phyloP scores from a whole-genome alignment of 1,140 invertebrate species.

The Heterodera schachtii region DNA sequence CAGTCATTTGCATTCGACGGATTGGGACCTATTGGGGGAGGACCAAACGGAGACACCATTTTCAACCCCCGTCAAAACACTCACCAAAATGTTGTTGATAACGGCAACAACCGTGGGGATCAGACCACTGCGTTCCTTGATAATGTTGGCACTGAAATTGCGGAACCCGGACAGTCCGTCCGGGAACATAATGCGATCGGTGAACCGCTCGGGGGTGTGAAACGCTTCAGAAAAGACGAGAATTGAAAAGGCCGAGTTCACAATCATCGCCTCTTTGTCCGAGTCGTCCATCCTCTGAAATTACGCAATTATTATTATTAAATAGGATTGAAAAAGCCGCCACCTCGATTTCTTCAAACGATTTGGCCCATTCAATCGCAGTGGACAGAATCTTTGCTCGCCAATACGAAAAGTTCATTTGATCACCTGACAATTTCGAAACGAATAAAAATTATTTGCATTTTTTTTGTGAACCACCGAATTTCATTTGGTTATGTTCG shows the following conservation, averaged over 20 bases:
- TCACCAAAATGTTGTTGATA: constrained; percentile 63
- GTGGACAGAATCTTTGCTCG: constrained; percentile 60
- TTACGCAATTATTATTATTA: neutral
- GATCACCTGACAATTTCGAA: constrained; percentile 32
- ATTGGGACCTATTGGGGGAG: constrained; percentile 47
- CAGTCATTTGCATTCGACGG: constrained; percentile 53
- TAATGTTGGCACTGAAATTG: constrained; percentile 58
- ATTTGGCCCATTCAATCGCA: constrained; percentile 61
- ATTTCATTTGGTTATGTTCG: constrained; percentile 45
- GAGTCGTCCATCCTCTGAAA: constrained; percentile 44
- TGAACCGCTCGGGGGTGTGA: constrained; percentile 61
- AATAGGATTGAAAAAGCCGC: constrained; percentile 35
- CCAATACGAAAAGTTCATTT: constrained; percentile 64
- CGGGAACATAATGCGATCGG: constrained; percentile 60
- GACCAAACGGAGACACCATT: neutral
- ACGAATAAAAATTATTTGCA: neutral
- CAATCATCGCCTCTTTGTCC: constrained; percentile 55
- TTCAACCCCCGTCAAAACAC: neutral
- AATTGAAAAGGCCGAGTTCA: constrained; percentile 59
- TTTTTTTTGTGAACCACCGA: constrained; percentile 4
- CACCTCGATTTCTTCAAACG: constrained; percentile 54
- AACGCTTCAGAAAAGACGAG: constrained; percentile 64
- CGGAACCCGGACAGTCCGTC: constrained; percentile 55
- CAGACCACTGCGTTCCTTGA: constrained; percentile 57
- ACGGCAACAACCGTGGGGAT: constrained; percentile 65